These are phyloP conservation scores for Hippocampus barbouri DNA, from an alignment of 2,113 vertebrate species.

Conservation along the genomic window DNA sequence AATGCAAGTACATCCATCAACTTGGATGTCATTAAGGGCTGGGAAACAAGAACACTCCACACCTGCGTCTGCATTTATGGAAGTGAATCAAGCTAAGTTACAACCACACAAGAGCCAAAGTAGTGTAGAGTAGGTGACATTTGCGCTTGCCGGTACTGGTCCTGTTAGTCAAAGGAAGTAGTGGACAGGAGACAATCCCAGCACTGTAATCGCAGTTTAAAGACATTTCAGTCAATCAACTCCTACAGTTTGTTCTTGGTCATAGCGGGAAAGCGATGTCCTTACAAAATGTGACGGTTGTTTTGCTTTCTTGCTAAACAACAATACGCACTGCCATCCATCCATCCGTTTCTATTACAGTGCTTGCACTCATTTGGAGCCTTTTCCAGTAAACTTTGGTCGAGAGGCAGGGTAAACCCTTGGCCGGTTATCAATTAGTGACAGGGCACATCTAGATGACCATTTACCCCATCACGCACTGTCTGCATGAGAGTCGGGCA, in stretches of 20 bases:
- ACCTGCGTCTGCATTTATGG: not conserved
- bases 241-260: not conserved
- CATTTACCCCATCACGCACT: not conserved
- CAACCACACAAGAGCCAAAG: slow-evolving; percentile 26
- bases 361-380: not conserved
- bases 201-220: slow-evolving; percentile 44
- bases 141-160: slow-evolving; percentile 54
- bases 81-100: slow-evolving; percentile 11
- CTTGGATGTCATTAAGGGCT: not conserved
- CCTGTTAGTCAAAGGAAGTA: slow-evolving; percentile 35
- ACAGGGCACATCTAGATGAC: not conserved
- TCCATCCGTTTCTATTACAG: not conserved
- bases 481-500: not conserved
- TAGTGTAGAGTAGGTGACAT: slow-evolving; percentile 26
- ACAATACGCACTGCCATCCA: too few species aligned
- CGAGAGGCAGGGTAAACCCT: not conserved
- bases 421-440: not conserved
- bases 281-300: too few species aligned
- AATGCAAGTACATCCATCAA: not conserved
- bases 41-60: not conserved
- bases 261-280: not conserved
- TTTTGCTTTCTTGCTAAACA: too few species aligned
- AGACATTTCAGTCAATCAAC: slow-evolving; percentile 28
- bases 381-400: not conserved
- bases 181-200: slow-evolving; percentile 45